Conservation (phyloP, 2,888 invertebrate genomes). For the Amphipoea lucens region DNA sequence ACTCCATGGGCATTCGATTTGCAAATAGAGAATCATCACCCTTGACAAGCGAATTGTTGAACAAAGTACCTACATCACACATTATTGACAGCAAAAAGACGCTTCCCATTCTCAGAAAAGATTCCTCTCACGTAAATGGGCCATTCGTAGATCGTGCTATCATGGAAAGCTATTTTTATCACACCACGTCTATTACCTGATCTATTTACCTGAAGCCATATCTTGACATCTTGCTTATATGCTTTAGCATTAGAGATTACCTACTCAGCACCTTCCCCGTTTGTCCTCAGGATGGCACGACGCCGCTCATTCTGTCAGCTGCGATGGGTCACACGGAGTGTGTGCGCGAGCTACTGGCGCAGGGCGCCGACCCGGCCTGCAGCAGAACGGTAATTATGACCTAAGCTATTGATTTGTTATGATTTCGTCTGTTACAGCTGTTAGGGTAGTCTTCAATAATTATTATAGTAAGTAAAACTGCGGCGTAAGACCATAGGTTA, state of each 20-base stretch:
- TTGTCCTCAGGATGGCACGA: conserved; percentile 96
- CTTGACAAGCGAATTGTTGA: not conserved
- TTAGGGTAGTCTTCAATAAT: not conserved
- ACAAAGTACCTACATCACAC: too few relatives aligned
- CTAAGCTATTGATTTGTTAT: not conserved
- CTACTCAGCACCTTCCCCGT: not conserved
- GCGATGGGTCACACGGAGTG: conserved; percentile 97
- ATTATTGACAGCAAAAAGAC: not conserved
- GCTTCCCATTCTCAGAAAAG: not conserved
- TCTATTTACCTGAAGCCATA: not conserved
- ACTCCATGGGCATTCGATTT: not conserved
- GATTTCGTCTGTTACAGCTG: not conserved
- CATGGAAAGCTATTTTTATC: not conserved
- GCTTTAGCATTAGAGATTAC: not conserved
- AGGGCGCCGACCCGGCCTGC: conserved; percentile 97
- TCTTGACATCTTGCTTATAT: not conserved
- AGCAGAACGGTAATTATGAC: conserved; percentile 92
- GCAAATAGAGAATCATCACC: not conserved
- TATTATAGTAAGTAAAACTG: not conserved
- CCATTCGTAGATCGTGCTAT: not conserved
- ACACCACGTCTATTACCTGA: not conserved
- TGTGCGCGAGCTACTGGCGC: conserved; percentile 95
- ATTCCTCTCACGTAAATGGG: not conserved
- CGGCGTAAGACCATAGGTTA: not conserved
- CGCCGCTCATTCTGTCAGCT: conserved; percentile 97